Percentiles rank a stretch among this genome's conserved stretches.
Evolutionary conservation across 2,888 invertebrate genomes (phyloP).

Genomic region (Tetragnatha montana): DNA sequence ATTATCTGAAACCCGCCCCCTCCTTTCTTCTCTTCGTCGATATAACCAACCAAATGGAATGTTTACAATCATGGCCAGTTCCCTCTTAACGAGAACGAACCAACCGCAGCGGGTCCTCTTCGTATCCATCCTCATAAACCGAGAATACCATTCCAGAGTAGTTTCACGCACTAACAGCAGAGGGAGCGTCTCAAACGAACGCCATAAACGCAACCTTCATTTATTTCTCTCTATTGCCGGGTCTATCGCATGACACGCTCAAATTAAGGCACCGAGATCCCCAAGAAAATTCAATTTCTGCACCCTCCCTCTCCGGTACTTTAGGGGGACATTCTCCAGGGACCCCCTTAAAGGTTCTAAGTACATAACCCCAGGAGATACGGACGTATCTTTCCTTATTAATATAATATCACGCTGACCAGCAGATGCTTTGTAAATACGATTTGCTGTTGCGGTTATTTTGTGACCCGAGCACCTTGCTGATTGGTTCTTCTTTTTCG

Average conservation of each 20-base stretch:
- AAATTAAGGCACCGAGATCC: constrained; percentile 42
- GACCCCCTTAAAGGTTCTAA: constrained; percentile 56
- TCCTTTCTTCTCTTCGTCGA: not conserved
- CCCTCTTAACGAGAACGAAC: not conserved
- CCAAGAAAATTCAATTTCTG: constrained; percentile 55
- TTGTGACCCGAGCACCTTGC: constrained; percentile 53
- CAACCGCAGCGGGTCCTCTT: not conserved
- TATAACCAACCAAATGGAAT: not conserved
- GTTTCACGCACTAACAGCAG: not conserved
- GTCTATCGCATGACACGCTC: constrained; percentile 31
- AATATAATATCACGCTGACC: constrained; percentile 67
- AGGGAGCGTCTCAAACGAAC: constrained; percentile 8
- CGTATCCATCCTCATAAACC: not conserved
- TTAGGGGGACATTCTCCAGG: constrained; percentile 31
- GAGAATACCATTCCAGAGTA: not conserved
- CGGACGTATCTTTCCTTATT: constrained; percentile 53
- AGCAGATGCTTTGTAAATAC: constrained; percentile 59
- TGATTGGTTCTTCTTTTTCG: constrained; percentile 58
- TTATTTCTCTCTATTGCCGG: constrained; percentile 1
- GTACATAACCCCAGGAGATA: constrained; percentile 54
- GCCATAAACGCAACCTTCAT: not conserved
- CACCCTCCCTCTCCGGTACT: constrained; percentile 17
- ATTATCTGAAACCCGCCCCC: not conserved
- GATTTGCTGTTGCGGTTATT: constrained; percentile 55
- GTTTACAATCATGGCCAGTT: not conserved